Percentiles rank a stretch among this genome's conserved stretches.
Evolutionary conservation across 2,888 invertebrate species (phyloP).

Genomic region (Ellobium chinense): DNA sequence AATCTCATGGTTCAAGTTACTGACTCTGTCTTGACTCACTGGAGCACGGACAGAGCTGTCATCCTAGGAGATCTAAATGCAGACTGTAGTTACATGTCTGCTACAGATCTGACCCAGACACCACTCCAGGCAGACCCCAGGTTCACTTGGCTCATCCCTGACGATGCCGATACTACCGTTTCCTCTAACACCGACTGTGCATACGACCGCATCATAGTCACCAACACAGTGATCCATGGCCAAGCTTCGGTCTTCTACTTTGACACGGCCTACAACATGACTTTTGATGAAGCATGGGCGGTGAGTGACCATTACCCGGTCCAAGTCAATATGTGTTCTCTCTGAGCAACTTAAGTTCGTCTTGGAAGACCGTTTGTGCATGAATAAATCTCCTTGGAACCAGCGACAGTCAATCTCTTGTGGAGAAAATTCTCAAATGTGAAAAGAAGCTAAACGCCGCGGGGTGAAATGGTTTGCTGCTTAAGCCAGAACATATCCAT

Average conservation of each 20-base stretch:
- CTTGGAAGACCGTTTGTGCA: no score
- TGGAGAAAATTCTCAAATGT: no score
- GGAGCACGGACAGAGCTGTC: constrained; percentile 2
- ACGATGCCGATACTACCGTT: constrained; percentile 70
- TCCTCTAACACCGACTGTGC: constrained; percentile 66
- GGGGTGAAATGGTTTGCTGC: no score
- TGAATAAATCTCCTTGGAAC: no score
- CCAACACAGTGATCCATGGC: not conserved
- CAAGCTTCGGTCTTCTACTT: constrained; percentile 1
- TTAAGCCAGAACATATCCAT: no score
- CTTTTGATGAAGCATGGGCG: not conserved
- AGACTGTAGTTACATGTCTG: constrained; percentile 37
- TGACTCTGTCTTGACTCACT: not conserved
- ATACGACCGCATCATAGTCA: constrained; percentile 64
- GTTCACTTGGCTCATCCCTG: constrained; percentile 71
- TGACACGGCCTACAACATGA: not conserved
- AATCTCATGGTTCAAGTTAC: not conserved
- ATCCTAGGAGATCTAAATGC: constrained; percentile 34
- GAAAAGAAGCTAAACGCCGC: no score
- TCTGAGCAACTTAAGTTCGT: no score
- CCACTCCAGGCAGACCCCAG: constrained; percentile 53
- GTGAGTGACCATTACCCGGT: constrained; percentile 25
- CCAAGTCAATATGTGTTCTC: constrained; percentile 1
- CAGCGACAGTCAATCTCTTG: no score
- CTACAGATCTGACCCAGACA: constrained; percentile 38